These are phyloP conservation scores for Thysanoteuthis rhombus DNA, from an alignment of 2,888 invertebrate genomes.

Conservation along the genomic window DNA sequence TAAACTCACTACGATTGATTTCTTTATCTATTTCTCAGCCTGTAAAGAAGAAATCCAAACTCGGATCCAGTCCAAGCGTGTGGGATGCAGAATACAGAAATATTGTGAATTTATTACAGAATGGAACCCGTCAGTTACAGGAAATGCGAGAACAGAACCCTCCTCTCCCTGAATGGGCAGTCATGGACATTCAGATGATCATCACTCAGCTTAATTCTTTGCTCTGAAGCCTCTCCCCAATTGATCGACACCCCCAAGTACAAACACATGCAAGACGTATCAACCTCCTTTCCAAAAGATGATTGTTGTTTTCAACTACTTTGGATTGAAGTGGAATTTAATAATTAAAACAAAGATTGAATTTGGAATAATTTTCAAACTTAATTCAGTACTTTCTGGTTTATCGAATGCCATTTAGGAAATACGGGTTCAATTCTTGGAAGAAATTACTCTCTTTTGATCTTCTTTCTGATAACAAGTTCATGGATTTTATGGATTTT, in stretches of 20 bases:
- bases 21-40: background rate
- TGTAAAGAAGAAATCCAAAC: background rate
- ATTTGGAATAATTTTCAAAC: no score
- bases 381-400: no score
- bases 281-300: no score
- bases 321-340: no score
- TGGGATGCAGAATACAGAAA: conserved; percentile 23
- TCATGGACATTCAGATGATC: background rate
- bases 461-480: background rate
- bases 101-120: conserved; percentile 14
- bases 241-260: background rate
- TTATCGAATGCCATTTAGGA: no score
- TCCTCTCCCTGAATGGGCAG: background rate
- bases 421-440: no score
- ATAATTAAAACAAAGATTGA: no score
- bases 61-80: background rate
- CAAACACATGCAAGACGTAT: background rate
- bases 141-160: background rate
- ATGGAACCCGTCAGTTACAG: background rate
- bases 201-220: background rate
- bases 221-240: background rate
- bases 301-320: no score
- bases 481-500: background rate
- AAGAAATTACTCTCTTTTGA: no score
- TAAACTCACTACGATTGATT: background rate